Evolutionary conservation across 2,888 invertebrate species (phyloP).

Genomic region (Cantharis nigra): DNA sequence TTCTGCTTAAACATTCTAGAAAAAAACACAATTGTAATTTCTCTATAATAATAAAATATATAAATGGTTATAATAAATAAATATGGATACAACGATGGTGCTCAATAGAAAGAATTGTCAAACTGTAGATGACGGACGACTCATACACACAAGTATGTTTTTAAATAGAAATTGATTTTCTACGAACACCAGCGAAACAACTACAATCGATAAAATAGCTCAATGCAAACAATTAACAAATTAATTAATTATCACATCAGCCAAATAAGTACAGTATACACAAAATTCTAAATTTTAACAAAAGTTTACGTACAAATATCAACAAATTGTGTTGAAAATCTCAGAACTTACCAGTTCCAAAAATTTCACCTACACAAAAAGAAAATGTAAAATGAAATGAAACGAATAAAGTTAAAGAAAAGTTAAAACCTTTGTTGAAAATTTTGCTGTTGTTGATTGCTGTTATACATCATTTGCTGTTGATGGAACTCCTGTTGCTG

Average conservation of each 20-base stretch:
- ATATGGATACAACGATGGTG: not conserved
- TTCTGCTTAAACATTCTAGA: not conserved
- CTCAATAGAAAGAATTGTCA: not conserved
- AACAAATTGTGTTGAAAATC: not conserved
- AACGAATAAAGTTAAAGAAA: not conserved
- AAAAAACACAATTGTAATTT: not conserved
- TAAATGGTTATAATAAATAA: not conserved
- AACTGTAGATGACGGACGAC: not conserved
- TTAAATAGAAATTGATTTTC: not conserved
- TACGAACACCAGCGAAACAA: not conserved
- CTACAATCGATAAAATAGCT: not conserved
- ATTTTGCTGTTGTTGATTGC: constrained; percentile 67
- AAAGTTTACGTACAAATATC: not conserved
- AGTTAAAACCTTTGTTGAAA: constrained; percentile 70
- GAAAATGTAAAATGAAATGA: not conserved
- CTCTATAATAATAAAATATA: not conserved
- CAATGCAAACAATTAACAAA: not conserved
- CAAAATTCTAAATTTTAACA: not conserved
- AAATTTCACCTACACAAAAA: not conserved
- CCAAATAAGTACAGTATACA: not conserved
- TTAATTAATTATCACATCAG: not conserved
- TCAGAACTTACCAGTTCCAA: not conserved
- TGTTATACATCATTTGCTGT: constrained; percentile 75
- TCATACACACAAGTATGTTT: not conserved
- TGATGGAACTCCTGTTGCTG: constrained; percentile 59